Evolutionary conservation across 64 coral and sea anemone genomes (phyloP), one percentile per base, ranked within the genome.

Genomic region (Platygyra sinensis): DNA sequence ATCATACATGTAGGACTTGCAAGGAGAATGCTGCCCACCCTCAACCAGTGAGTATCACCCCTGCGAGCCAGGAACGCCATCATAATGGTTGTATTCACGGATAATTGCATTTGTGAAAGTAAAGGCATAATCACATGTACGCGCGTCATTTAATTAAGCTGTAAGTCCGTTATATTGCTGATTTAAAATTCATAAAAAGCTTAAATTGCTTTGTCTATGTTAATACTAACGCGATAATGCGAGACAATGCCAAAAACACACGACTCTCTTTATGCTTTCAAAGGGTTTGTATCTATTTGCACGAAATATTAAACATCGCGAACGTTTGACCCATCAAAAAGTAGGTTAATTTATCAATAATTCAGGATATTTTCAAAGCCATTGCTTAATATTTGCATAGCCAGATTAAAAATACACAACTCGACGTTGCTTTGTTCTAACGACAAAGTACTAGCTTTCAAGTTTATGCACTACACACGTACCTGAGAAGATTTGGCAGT

Each of bases 401-500:
- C 24, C 32, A 6, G 36, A 46, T 28, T 65, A 52, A 54, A 36
- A 1, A 18, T 55, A 55, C 20, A 29, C n/a, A 27, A 67, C 20
- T 83, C 60, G 62, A 83, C 32, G 4, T 13, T 3, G 33, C 63
- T 46, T 71, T 69, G 62, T 71, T 84, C 33, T n/a, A 83, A 5
- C 57, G 11, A 57, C 15, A 15, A 57, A 57, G 54, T 69, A 69
- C 25, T n/a, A n/a, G n/a, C n/a, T 69, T 69, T 69, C 24, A 67
- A 5, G n/a, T 29, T 24, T 22, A 65, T n/a, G 17, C 17, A 46
- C 42, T 65, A n/a, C 17, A 46, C 42, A 46, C 20, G 22, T 72
- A 85, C 81, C 81, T 85, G 81, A 38, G 62, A 71, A 72, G 81
- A 75, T 79, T 86, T 75, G 25, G 88, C 25, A 22, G 75, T 51